Base-by-base conservation (phyloP, 2,797 vertebrate species). In the Sardinella longiceps region DNA sequence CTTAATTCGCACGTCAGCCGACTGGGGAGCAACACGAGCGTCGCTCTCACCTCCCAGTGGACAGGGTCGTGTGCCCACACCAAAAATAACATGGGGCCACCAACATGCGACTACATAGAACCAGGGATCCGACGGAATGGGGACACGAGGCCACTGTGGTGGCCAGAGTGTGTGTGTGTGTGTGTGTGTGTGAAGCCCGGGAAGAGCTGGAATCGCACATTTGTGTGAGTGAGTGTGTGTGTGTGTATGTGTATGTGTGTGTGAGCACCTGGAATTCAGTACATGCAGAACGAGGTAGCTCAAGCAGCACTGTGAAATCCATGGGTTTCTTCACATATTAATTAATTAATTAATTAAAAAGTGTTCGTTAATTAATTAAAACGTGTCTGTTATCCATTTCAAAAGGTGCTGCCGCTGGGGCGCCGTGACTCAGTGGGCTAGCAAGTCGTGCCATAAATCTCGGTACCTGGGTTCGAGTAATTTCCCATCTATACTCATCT, bases 11-110 rank as follows among this genome's bases (percentile, higher is more conserved):
- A 90, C 85, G 84, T 84, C 88, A 84, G 86, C 88, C 84, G 80
- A 84, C 88, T 43, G 90, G 87, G 83, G 87, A 92, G 91, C 90
- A 92, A 89, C 90, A 82, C 92, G 89, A 90, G 89, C 90, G 91
- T 92, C 90, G 89, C 90, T 90, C 89, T 84, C 90, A 88, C 84
- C 30, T 77, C 70, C 70, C 70, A 39, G 70, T 87, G n/a, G 85
- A 87, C 84, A 86, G 85, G 51, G 88, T 83, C 85, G 87, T 85
- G 89, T 88, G 91, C 90, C 70, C 70, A 39, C 20, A 7, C 33
- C 70, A 77, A 43, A 77, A 77, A 77, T 77, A 77, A 43, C 70
- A 6, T 6, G 12, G 5, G 15, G 33, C 70, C 33, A 5, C 70
- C 14, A 43, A 18, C 15, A 33, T 6, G 70, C 37, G 18, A 77